Percentiles rank a stretch among this genome's conserved stretches.
Evolutionary conservation across 2,888 invertebrate genomes (phyloP).

Genomic region (Drosophila niveifrons): DNA sequence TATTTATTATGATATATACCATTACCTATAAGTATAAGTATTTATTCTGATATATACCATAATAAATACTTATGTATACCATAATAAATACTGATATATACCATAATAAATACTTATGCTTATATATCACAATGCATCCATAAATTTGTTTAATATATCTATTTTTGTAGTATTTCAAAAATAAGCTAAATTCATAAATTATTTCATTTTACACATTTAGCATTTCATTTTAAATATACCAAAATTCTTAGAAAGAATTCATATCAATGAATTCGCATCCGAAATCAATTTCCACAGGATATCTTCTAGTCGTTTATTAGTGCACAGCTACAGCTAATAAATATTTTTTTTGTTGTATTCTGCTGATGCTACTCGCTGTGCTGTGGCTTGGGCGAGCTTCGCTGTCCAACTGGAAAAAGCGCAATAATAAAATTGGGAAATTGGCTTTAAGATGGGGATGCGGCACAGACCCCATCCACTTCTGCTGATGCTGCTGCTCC

Average conservation of each 20-base stretch:
- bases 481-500: not conserved
- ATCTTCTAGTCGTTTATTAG: slow-evolving; percentile 8
- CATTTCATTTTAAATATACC: too few species aligned
- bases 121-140: too few species aligned
- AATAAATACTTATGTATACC: too few species aligned
- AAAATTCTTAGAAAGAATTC: not conserved
- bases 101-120: too few species aligned
- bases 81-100: too few species aligned
- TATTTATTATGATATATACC: too few species aligned
- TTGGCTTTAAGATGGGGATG: slow-evolving; percentile 70
- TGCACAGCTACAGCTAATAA: not conserved
- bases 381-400: slow-evolving; percentile 42
- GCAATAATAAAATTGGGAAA: slow-evolving; percentile 76
- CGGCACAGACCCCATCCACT: slow-evolving; percentile 15
- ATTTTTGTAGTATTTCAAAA: too few species aligned
- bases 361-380: slow-evolving; percentile 38
- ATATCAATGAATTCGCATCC: not conserved
- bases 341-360: slow-evolving; percentile 22
- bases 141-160: too few species aligned
- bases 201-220: too few species aligned
- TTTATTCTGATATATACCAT: too few species aligned
- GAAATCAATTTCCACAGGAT: slow-evolving; percentile 11
- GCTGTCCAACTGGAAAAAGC: slow-evolving; percentile 64
- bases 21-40: too few species aligned
- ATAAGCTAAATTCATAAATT: too few species aligned